Conservation (phyloP, 2,113 vertebrate species). For the Oreochromis niloticus region DNA sequence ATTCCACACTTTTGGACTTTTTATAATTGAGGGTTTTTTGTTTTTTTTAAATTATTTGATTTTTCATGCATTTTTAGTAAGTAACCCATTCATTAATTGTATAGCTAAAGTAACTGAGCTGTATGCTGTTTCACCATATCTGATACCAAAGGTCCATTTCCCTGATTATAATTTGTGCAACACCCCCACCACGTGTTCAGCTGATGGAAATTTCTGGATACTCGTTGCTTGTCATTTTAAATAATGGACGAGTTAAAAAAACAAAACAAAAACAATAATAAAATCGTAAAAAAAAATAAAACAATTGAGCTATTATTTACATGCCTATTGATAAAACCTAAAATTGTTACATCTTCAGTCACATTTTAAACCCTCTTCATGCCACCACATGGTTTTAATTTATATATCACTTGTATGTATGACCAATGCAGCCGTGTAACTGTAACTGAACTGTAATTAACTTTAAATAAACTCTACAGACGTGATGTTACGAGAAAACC, state of each 20-base stretch:
- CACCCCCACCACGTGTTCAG: background rate
- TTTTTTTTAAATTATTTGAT: accelerated
- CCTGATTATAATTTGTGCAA: accelerated
- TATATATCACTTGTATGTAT: background rate
- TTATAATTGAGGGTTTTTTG: background rate
- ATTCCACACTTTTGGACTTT: background rate
- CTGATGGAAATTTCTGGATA: accelerated
- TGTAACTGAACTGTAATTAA: accelerated
- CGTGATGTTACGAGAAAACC: background rate
- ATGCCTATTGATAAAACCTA: accelerated
- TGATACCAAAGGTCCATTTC: background rate
- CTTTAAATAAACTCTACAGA: background rate
- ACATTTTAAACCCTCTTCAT: background rate
- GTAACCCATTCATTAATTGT: accelerated
- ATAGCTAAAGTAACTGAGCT: background rate
- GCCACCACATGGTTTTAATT: background rate
- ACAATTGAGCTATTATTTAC: accelerated
- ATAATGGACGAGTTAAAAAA: accelerated
- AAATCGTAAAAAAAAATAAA: accelerated
- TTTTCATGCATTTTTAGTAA: background rate
- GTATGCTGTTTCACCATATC: background rate
- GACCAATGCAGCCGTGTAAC: accelerated
- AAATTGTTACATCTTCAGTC: accelerated
- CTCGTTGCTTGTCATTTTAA: accelerated
- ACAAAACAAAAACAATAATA: accelerated